A percentile compares a stretch with the other conserved stretches of the same genome.
Conservation (phyloP, 30 jellyfish, hydroid and myxozoan species). For the Mastigias papua region DNA sequence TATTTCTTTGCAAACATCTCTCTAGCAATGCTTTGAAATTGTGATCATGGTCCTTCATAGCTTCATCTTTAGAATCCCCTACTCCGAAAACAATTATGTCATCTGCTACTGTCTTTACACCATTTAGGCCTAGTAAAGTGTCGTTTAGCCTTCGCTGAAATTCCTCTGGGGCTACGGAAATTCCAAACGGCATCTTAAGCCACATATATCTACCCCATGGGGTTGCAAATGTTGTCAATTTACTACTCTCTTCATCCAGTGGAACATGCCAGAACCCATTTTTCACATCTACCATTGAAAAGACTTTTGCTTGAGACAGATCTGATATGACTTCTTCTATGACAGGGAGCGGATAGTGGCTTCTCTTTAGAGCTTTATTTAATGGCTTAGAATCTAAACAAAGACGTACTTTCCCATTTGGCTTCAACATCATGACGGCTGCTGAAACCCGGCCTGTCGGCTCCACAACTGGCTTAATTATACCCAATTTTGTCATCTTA, state of each 20-base stretch:
- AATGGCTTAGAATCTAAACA: slow-evolving; percentile 47
- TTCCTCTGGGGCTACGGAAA: slow-evolving; percentile 42
- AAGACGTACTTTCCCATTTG: slow-evolving; percentile 41
- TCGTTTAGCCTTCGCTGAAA: slow-evolving; percentile 37
- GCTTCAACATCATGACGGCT: slow-evolving; percentile 21
- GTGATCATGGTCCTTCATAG: slow-evolving; percentile 46
- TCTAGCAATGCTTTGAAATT: slow-evolving; percentile 9
- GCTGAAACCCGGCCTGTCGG: slow-evolving; percentile 64
- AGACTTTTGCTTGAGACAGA: slow-evolving; percentile 12
- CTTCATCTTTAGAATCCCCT: slow-evolving; percentile 55
- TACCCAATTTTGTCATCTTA: slow-evolving; percentile 6
- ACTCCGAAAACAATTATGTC: slow-evolving; percentile 39
- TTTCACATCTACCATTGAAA: slow-evolving; percentile 44
- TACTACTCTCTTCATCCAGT: slow-evolving; percentile 26
- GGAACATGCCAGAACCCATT: slow-evolving; percentile 33
- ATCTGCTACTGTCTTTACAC: slow-evolving; percentile 30
- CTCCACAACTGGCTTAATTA: slow-evolving; percentile 36
- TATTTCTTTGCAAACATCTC: background rate
- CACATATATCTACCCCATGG: slow-evolving; percentile 51
- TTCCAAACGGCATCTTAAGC: slow-evolving; percentile 41
- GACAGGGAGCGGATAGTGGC: slow-evolving; percentile 28
- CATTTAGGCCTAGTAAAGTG: slow-evolving; percentile 10
- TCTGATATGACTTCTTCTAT: slow-evolving; percentile 45
- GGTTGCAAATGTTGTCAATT: slow-evolving; percentile 33
- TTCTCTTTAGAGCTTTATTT: slow-evolving; percentile 44